These are phyloP conservation scores for Hecatera dysodea DNA, from an alignment of 2,888 invertebrate genomes.

Conservation along the genomic window DNA sequence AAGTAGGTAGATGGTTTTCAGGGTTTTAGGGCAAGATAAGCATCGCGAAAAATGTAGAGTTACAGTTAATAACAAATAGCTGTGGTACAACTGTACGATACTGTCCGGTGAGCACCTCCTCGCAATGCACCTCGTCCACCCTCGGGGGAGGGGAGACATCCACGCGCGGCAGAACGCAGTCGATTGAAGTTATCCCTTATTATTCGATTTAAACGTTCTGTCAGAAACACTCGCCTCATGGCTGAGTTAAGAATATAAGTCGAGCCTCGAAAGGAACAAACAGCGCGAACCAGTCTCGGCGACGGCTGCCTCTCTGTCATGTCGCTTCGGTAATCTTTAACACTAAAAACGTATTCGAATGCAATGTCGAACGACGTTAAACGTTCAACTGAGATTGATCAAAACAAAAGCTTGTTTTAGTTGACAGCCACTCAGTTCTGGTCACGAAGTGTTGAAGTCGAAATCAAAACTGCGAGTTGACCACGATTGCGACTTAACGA, in stretches of 20 bases:
- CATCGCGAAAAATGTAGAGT: no score
- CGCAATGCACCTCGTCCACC: no score
- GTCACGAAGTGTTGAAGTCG: not conserved
- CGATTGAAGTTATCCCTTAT: not conserved
- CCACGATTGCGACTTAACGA: not conserved
- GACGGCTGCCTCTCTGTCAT: not conserved
- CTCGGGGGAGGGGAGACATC: not conserved
- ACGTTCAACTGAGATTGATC: not conserved
- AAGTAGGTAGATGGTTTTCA: no score
- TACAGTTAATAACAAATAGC: no score
- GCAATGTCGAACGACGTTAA: not conserved
- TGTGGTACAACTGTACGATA: no score
- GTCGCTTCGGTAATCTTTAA: not conserved
- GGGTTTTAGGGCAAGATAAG: no score
- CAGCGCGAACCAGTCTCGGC: not conserved
- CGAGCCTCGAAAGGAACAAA: not conserved
- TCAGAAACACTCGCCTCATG: not conserved
- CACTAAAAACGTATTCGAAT: no score
- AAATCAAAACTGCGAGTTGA: not conserved
- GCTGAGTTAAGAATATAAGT: not conserved
- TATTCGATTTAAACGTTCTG: not conserved
- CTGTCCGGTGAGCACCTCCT: no score
- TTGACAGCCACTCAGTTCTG: not conserved
- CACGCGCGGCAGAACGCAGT: not conserved
- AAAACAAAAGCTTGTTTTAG: not conserved